Conservation (phyloP, 1,140 invertebrate genomes). For the Papilio helenus region DNA sequence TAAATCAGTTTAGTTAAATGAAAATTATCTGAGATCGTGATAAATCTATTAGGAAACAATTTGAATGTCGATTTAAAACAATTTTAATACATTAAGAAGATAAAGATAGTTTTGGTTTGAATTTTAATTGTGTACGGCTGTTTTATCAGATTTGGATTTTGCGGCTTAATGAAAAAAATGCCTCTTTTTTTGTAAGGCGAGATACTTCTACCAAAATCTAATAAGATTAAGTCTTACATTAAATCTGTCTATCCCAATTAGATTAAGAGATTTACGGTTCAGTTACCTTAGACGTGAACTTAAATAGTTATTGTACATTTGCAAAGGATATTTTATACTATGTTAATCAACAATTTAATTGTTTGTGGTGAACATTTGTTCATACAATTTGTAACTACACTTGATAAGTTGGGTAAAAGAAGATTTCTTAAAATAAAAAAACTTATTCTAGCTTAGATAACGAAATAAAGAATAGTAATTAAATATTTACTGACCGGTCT, state of each 20-base stretch:
- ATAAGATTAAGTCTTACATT: background rate
- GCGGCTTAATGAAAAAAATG: no score
- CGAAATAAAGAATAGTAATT: background rate
- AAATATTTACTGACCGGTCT: constrained; percentile 69
- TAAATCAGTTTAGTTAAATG: background rate
- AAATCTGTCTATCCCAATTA: background rate
- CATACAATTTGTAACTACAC: no score
- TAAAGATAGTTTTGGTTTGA: no score
- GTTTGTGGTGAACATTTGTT: no score
- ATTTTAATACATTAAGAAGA: no score
- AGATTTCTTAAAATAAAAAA: no score
- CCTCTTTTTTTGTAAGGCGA: background rate
- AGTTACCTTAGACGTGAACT: background rate
- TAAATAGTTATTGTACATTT: background rate
- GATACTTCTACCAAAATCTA: background rate
- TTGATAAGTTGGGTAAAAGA: no score
- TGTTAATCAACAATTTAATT: no score
- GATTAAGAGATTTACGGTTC: background rate
- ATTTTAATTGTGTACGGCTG: no score
- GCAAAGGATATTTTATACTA: background rate
- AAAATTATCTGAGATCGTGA: background rate
- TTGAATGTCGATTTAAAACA: background rate
- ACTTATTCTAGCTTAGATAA: background rate
- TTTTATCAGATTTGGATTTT: no score
- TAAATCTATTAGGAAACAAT: background rate